Base-by-base conservation (phyloP, 2,113 vertebrate genomes). In the Seriola dumerili region DNA sequence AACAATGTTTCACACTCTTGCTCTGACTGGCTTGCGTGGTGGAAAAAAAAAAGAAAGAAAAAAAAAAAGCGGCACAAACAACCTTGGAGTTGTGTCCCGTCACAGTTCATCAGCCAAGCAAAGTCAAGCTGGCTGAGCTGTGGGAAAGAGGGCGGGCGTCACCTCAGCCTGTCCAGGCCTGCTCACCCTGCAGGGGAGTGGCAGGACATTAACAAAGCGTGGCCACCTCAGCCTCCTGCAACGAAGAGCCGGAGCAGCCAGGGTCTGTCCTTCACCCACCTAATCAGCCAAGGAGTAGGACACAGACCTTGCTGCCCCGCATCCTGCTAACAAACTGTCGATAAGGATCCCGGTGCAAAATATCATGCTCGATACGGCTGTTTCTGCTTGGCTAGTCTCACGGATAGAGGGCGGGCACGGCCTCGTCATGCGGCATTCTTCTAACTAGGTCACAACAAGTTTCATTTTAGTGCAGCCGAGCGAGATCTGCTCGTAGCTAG, bases 361-460 rank as follows among this genome's bases (percentile, higher is more conserved):
- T 84, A 80, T 70, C 66, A 42, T 72, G 81, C 85, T 80, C 46
- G 57, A 83, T 84, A 12, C 14, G 76, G 78, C 84, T 2, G n/a
- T 91, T 93, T 93, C 88, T 92, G 91, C 92, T 87, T 68, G 92
- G 91, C 87, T 89, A 40, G 87, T 52, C 86, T 85, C 34, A 63
- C 36, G 72, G 86, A 89, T 59, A 50, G 88, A 83, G 86, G 81
- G 79, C 36, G 79, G 85, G 78, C 76, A 13, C 62, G 67, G 88
- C 92, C 84, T 81, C 78, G 91, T 94, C 92, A 85, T 86, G 86
- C 83, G 88, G 87, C 86, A 80, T 85, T 89, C 85, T 86, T 57
- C 88, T 93, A 95, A 94, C 90, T 95, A 92, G 94, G 94, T 94
- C 94, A 94, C 88, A 85, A 88, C 87, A 89, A 91, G 91, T 92